Conservation (phyloP, 2,888 invertebrate species). For the Odontothrips loti region DNA sequence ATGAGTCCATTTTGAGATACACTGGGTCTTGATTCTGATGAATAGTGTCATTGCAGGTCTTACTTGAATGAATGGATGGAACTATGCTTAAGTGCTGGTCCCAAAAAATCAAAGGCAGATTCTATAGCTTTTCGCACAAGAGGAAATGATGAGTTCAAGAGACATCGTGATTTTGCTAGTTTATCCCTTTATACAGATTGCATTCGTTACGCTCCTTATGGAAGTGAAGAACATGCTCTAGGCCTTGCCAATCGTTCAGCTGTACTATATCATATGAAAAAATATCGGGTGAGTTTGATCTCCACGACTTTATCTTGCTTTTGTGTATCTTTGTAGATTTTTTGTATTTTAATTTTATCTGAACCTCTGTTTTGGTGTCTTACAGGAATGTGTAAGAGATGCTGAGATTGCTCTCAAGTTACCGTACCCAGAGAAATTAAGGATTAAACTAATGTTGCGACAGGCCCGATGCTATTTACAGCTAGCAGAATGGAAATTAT, state of each 20-base stretch:
- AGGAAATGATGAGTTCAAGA: constrained; percentile 58
- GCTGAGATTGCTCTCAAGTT: constrained; percentile 56
- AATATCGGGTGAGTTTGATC: constrained; percentile 53
- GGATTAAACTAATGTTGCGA: constrained; percentile 62
- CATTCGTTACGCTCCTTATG: constrained; percentile 55
- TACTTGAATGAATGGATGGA: constrained; percentile 31
- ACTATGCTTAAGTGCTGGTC: constrained; percentile 30
- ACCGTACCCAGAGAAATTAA: constrained; percentile 59
- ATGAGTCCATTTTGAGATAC: neutral
- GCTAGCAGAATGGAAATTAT: neutral
- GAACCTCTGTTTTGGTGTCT: constrained; percentile 38
- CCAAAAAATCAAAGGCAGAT: constrained; percentile 43
- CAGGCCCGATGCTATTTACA: constrained; percentile 58
- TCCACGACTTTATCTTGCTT: constrained; percentile 23
- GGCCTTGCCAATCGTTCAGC: constrained; percentile 69
- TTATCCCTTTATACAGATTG: constrained; percentile 60
- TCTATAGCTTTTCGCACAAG: constrained; percentile 47
- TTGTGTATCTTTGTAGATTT: neutral
- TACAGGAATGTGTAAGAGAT: constrained; percentile 59
- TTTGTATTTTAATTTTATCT: constrained; percentile 30
- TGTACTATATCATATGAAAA: constrained; percentile 56
- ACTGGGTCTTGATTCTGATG: constrained; percentile 25
- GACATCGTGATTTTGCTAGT: constrained; percentile 52
- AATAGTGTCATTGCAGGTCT: constrained; percentile 19
- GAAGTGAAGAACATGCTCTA: constrained; percentile 55